Percentiles rank a stretch among this genome's conserved stretches.
These are phyloP conservation scores for Orientallactaga bullata DNA, from an alignment of 2,113 vertebrate species.

Conservation along the genomic window DNA sequence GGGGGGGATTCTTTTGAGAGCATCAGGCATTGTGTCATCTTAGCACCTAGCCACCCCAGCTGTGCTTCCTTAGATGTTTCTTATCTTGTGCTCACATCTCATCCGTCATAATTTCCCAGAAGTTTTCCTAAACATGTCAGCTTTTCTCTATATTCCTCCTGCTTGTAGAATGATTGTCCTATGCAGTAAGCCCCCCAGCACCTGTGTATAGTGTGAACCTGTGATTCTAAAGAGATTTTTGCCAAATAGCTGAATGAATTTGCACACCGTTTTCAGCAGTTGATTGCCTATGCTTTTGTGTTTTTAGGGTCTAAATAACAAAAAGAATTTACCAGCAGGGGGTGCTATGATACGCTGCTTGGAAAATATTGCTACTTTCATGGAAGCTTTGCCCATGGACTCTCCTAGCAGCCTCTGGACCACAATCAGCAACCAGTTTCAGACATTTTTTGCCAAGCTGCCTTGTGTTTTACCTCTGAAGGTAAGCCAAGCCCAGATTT, in stretches of 20 bases:
- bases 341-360: conserved; percentile 98
- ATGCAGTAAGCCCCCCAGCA: not conserved
- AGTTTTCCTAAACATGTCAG: not conserved
- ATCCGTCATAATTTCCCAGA: not conserved
- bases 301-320: conserved; percentile 97
- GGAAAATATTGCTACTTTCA: conserved; percentile 97
- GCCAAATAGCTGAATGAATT: not conserved
- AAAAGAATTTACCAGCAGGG: conserved; percentile 98
- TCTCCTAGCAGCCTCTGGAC: conserved; percentile 99
- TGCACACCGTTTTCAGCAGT: conserved; percentile 58
- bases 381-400: conserved; percentile 99
- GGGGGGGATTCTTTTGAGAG: not conserved
- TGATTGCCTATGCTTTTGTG: conserved; percentile 80
- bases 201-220: not conserved
- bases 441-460: conserved; percentile 97
- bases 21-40: not conserved
- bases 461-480: conserved; percentile 97
- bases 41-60: rapidly evolving
- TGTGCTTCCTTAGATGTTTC: not conserved
- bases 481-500: conserved; percentile 86
- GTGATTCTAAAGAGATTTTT: conserved; percentile 15
- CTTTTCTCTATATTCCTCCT: not conserved
- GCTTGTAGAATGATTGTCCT: not conserved
- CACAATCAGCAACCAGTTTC: conserved; percentile 98
- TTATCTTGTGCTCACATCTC: not conserved